Percentiles rank a stretch among this genome's conserved stretches.
These are phyloP conservation scores for Stegana nigrithorax DNA, from an alignment of 2,888 invertebrate genomes.

Conservation along the genomic window DNA sequence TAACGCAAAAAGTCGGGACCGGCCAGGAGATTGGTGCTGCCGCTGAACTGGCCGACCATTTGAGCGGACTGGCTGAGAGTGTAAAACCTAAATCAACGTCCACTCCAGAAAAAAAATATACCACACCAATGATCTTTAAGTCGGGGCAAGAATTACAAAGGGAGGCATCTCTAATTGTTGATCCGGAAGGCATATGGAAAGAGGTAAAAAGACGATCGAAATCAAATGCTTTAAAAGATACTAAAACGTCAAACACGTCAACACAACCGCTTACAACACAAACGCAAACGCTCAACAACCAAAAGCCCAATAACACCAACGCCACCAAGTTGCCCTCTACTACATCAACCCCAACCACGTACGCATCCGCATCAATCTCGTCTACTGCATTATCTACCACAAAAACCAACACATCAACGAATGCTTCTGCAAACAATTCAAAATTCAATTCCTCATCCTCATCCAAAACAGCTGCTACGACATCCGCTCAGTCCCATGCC, in stretches of 20 bases:
- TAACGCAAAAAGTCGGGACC: slow-evolving; percentile 62
- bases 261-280: slow-evolving; percentile 52
- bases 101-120: slow-evolving; percentile 45
- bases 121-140: slow-evolving; percentile 15
- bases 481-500: slow-evolving; percentile 66
- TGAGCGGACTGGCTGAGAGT: slow-evolving; percentile 64
- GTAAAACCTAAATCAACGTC: slow-evolving; percentile 56
- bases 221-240: slow-evolving; percentile 70
- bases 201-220: slow-evolving; percentile 75
- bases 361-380: slow-evolving; percentile 26
- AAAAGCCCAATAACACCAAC: slow-evolving; percentile 42
- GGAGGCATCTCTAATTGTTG: slow-evolving; percentile 40
- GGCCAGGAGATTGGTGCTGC: slow-evolving; percentile 46
- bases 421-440: slow-evolving; percentile 36
- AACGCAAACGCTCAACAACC: slow-evolving; percentile 50
- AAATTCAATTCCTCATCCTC: slow-evolving; percentile 52
- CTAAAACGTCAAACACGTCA: slow-evolving; percentile 54
- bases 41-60: slow-evolving; percentile 62
- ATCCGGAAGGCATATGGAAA: slow-evolving; percentile 67
- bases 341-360: slow-evolving; percentile 35
- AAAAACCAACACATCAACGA: slow-evolving; percentile 36
- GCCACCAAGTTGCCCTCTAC: slow-evolving; percentile 33
- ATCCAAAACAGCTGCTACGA: slow-evolving; percentile 61
- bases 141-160: slow-evolving; percentile 13
- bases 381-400: slow-evolving; percentile 20